phyloP scores from a whole-genome alignment of 1,140 invertebrate species.

The Neocloeon triangulifer region DNA sequence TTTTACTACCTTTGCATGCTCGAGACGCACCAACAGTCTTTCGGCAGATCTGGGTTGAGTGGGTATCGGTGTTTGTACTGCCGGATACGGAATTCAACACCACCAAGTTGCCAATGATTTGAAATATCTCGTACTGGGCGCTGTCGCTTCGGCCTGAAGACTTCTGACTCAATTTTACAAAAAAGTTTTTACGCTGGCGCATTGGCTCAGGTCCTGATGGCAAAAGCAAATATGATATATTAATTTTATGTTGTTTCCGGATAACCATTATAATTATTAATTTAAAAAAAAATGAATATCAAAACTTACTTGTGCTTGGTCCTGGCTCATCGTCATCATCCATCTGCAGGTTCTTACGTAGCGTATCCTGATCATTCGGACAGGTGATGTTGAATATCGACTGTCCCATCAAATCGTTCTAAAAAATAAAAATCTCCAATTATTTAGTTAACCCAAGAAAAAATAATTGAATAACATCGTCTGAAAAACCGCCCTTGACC shows the following conservation, averaged over 20 bases:
- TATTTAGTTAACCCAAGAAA: too few species aligned
- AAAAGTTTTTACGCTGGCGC: constrained; percentile 26
- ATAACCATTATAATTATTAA: constrained; percentile 18
- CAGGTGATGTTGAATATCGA: constrained; percentile 55
- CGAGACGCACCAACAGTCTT: too few species aligned
- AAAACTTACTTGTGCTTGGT: constrained; percentile 13
- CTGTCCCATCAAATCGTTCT: constrained; percentile 69
- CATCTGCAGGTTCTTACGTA: constrained; percentile 40
- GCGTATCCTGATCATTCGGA: constrained; percentile 45
- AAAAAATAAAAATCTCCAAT: constrained; percentile 17
- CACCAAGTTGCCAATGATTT: constrained; percentile 25
- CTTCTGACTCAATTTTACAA: constrained; percentile 35
- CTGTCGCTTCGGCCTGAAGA: constrained; percentile 35
- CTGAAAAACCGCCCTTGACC: too few species aligned
- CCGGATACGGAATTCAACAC: too few species aligned
- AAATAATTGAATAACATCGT: too few species aligned
- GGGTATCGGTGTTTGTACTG: too few species aligned
- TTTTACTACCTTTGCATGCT: too few species aligned
- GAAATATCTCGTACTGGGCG: constrained; percentile 37
- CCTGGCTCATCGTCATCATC: constrained; percentile 15
- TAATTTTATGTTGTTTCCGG: too few species aligned
- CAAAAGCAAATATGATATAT: too few species aligned
- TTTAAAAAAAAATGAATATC: too few species aligned
- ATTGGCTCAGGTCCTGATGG: constrained; percentile 15
- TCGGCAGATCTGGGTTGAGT: too few species aligned